A percentile compares a stretch with the other conserved stretches of the same genome.
phyloP scores from a whole-genome alignment of 2,888 invertebrate genomes.

The Dasypogon diadema region DNA sequence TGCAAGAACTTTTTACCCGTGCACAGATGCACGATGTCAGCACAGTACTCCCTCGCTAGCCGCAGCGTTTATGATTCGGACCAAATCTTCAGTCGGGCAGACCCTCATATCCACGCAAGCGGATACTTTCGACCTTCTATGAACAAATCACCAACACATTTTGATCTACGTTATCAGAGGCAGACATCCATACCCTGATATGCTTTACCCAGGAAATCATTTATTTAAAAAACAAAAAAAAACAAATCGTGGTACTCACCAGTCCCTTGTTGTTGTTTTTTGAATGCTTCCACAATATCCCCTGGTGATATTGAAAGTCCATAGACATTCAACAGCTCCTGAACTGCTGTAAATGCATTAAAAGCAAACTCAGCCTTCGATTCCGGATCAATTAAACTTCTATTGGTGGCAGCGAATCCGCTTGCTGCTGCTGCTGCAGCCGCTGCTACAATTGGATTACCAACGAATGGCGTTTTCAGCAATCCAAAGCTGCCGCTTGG shows the following conservation, averaged over 20 bases:
- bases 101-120: no score
- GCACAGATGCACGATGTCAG: no score
- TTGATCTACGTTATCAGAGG: no score
- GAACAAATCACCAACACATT: no score
- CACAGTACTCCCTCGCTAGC: no score
- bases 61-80: no score
- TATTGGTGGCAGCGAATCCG: background rate
- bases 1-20: no score
- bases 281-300: slow-evolving; percentile 59
- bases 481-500: slow-evolving; percentile 20
- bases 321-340: slow-evolving; percentile 58
- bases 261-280: slow-evolving; percentile 54
- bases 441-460: background rate
- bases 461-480: background rate
- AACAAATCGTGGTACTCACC: slow-evolving; percentile 55
- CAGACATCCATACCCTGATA: no score
- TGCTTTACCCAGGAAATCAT: no score
- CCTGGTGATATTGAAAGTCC: slow-evolving; percentile 58
- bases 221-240: background rate
- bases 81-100: no score
- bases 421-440: background rate
- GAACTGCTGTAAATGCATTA: slow-evolving; percentile 58
- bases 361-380: slow-evolving; percentile 51
- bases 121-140: no score
- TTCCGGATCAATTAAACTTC: slow-evolving; percentile 7